Evolutionary conservation across 2,888 invertebrate species (phyloP).

Genomic region (Agrotis clavis): DNA sequence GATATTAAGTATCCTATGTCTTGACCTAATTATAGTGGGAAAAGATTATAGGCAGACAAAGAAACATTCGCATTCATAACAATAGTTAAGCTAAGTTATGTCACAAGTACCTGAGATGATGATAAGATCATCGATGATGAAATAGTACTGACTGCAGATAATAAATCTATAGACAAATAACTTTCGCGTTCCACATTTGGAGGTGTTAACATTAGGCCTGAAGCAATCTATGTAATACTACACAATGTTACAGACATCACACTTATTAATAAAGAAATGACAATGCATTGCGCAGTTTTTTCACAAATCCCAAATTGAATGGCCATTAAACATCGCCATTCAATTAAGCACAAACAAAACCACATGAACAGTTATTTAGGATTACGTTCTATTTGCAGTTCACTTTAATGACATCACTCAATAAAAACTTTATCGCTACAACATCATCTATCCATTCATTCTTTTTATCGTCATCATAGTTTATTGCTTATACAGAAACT

Average conservation of each 20-base stretch:
- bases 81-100: neutral
- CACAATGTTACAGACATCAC: constrained; percentile 2
- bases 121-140: constrained; percentile 16
- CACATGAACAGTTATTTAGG: neutral
- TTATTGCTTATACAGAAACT: neutral
- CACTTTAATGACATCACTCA: neutral
- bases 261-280: neutral
- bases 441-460: neutral
- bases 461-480: neutral
- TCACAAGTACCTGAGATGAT: constrained; percentile 4
- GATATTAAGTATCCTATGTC: too few relatives aligned
- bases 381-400: neutral
- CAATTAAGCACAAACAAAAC: too few relatives aligned
- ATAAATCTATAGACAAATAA: constrained; percentile 5
- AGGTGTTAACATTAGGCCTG: constrained; percentile 31
- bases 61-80: too few relatives aligned
- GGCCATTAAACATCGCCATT: neutral
- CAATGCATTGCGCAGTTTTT: constrained; percentile 1
- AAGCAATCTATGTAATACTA: constrained; percentile 24
- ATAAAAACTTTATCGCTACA: neutral
- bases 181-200: constrained; percentile 13
- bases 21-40: too few relatives aligned
- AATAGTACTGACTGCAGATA: constrained; percentile 6
- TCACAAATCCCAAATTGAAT: neutral
- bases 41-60: too few relatives aligned